Evolutionary conservation across 2,113 vertebrate genomes (phyloP), one percentile per base, ranked within the genome.

Genomic region (Myotis lucifugus): DNA sequence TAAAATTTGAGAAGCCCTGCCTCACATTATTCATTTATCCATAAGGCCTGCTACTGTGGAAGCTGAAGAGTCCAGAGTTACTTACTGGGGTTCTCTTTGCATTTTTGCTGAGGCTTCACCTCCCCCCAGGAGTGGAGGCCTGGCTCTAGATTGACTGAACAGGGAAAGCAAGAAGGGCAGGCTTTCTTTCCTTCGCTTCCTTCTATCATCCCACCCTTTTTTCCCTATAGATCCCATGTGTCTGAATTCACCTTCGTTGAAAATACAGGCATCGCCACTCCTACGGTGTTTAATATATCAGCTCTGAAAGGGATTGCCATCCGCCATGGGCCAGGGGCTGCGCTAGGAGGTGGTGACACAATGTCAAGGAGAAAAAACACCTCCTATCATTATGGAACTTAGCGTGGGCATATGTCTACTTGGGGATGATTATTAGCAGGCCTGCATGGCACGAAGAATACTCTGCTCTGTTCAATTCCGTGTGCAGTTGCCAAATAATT

Each of bases 1-100:
- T 91, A 87, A 61, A 27, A n/a, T 79, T 52, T 91, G 84, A 95
- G 84, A 92, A 69, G 29, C n/a, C n/a, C 27, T 66, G 46, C 13
- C 74, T 81, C 84, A n/a, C 85, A 18, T 93, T 59, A 81, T 67
- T 87, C 59, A 83, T 73, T 32, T 18, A 81, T 72, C 17, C 0
- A 0, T 3, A 37, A 86, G 52, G 27, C 78, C 70, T 29, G 6
- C 56, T 29, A 54, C 6, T n/a, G 40, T 50, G 48, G 34, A 12
- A 59, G 50, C n/a, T 0, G n/a, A 9, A 64, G 37, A 67, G 29
- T 66, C 23, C 32, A 64, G 85, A 70, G 29, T 50, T 54, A 74
- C 32, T 29, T 48, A 70, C 27, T 23, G 32, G 6, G 72, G 72
- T 69, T 92, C n/a, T 42, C 34, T 90, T 15, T 84, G 69, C 27